Base-by-base conservation (phyloP, 2,797 vertebrate species). In the Huso huso region DNA sequence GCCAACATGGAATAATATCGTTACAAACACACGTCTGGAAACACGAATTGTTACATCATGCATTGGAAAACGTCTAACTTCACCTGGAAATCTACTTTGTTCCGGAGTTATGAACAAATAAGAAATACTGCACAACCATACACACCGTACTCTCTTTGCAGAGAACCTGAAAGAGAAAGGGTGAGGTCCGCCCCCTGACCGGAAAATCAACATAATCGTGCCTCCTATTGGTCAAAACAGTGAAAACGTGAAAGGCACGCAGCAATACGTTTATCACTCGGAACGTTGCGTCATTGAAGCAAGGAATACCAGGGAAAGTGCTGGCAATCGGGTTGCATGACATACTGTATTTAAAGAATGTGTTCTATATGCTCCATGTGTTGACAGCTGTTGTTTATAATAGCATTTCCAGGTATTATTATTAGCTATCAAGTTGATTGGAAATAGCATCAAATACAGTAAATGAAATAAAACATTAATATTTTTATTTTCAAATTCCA, bases 31-130 rank as follows among this genome's bases (percentile, higher is more conserved):
- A 12, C 12, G 13, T n/a, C 62, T 61, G 51, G 1, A 62, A 48
- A 61, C 58, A 68, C 49, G 63, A 7, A 13, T 57, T 23, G 50
- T 63, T 15, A 7, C 11, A n/a, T 10, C 49, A 8, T n/a, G 18
- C 6, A 7, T 51, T 65, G 12, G n/a, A 49, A 66, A 8, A n/a
- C 60, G 10, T 70, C 53, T 70, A n/a, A 50, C 6, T 68, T 77
- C 73, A 79, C 77, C 77, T 79, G 74, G 11, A 60, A 66, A 66
- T 69, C n/a, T 68, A 51, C 53, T 61, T 65, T 55, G 51, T 49
- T 70, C 63, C 66, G 62, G 15, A 60, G 58, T 12, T 49, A 50
- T 61, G 64, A 59, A 51, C 10, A 61, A 65, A 61, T 64, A 69
- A 70, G 52, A 8, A 37, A 64, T 49, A 61, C 64, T 64, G 50